A percentile compares a stretch with the other conserved stretches of the same genome.
phyloP scores from a whole-genome alignment of 2,888 invertebrate species.

The Dimorphilus gyrociliatus region DNA sequence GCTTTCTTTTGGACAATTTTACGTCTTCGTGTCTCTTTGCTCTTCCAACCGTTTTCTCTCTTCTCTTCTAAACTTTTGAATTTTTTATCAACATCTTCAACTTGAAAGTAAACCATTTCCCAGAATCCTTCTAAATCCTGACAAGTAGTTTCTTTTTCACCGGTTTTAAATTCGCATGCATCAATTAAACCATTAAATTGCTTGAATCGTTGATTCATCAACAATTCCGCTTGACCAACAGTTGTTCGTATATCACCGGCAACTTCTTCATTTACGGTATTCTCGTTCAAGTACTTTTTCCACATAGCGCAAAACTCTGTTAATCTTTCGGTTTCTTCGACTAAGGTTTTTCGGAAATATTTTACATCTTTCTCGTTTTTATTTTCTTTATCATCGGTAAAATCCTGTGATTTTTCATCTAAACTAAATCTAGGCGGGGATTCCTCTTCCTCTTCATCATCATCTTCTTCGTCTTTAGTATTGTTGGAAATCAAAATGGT shows the following conservation, averaged over 20 bases:
- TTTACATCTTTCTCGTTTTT: slow-evolving; percentile 17
- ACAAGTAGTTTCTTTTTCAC: slow-evolving; percentile 35
- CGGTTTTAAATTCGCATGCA: slow-evolving; percentile 35
- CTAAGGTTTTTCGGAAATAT: slow-evolving; percentile 18
- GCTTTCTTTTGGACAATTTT: slow-evolving; percentile 4
- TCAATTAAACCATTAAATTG: slow-evolving; percentile 39
- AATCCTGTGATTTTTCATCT: too few relatives aligned
- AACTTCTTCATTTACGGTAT: slow-evolving; percentile 19
- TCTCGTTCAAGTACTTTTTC: slow-evolving; percentile 12
- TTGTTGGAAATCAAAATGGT: too few relatives aligned
- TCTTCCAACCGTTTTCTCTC: slow-evolving; percentile 23
- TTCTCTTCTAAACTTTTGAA: slow-evolving; percentile 22
- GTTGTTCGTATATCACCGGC: slow-evolving; percentile 32
- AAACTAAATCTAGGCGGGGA: too few relatives aligned
- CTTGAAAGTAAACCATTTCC: slow-evolving; percentile 41
- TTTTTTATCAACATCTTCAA: slow-evolving; percentile 29
- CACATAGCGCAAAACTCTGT: slow-evolving; percentile 16
- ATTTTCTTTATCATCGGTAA: too few relatives aligned
- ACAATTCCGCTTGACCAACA: slow-evolving; percentile 37
- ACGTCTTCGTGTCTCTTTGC: slow-evolving; percentile 4
- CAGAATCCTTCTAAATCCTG: slow-evolving; percentile 40
- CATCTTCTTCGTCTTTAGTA: too few relatives aligned
- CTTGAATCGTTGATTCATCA: slow-evolving; percentile 38
- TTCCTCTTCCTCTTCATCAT: too few relatives aligned
- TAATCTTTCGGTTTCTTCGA: slow-evolving; percentile 15